Conservation (phyloP, 1,140 invertebrate genomes). For the Megalopta genalis region DNA sequence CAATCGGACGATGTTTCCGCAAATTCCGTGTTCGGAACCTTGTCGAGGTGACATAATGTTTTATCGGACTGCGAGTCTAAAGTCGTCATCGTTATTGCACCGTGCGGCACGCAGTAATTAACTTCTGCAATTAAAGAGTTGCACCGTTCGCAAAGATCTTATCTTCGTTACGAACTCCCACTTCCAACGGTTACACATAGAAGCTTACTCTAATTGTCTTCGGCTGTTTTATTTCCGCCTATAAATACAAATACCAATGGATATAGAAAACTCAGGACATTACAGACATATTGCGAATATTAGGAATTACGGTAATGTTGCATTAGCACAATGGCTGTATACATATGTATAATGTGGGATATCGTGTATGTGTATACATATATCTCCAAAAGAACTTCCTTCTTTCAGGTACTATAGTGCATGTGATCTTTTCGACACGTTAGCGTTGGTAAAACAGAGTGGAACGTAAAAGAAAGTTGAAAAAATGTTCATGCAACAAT, state of each 20-base stretch:
- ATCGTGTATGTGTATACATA: background rate
- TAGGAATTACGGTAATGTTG: background rate
- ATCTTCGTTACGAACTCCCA: constrained; percentile 28
- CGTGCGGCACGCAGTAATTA: constrained; percentile 28
- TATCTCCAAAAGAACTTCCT: background rate
- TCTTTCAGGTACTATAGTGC: background rate
- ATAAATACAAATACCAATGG: constrained; percentile 42
- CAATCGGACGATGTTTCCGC: constrained; percentile 22
- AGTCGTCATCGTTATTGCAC: constrained; percentile 56
- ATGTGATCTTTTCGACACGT: background rate
- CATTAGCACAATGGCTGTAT: background rate
- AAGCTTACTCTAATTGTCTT: constrained; percentile 39
- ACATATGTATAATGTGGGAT: background rate
- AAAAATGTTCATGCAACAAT: background rate
- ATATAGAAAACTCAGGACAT: constrained; percentile 3
- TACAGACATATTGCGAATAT: background rate
- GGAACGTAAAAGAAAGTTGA: background rate
- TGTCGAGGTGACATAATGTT: constrained; percentile 50
- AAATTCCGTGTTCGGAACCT: constrained; percentile 41
- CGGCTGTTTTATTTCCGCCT: constrained; percentile 28
- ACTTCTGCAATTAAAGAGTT: constrained; percentile 58
- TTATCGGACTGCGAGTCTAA: constrained; percentile 49
- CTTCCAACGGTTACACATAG: constrained; percentile 20
- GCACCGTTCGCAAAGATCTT: constrained; percentile 42
- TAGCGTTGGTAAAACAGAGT: background rate